A percentile compares a stretch with the other conserved stretches of the same genome.
phyloP scores from a whole-genome alignment of 2,113 vertebrate species.

The Turdus rufiventris region DNA sequence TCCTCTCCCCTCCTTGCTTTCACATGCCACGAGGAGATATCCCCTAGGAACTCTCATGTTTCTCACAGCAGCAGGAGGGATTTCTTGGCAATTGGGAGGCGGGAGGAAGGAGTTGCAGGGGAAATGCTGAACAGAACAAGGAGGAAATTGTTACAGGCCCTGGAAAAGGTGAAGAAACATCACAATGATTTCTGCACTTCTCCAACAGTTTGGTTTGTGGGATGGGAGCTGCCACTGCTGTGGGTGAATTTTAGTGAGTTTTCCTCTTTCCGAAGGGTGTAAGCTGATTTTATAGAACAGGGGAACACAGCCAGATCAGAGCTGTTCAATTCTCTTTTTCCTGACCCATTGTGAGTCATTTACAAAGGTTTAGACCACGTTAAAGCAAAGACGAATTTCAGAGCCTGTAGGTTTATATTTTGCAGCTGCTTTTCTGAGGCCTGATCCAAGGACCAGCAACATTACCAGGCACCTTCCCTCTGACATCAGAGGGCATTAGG shows the following conservation, averaged over 20 bases:
- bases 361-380: background rate
- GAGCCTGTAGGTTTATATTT: background rate
- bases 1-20: background rate
- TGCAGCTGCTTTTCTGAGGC: conserved; percentile 39
- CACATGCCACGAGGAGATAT: background rate
- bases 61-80: background rate
- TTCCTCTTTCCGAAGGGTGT: background rate
- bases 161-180: background rate
- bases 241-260: background rate
- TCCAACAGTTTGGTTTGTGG: background rate
- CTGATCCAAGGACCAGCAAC: background rate
- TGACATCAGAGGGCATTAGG: conserved; percentile 15
- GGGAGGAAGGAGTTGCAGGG: background rate
- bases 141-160: background rate
- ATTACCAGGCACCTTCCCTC: background rate
- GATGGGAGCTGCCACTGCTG: background rate
- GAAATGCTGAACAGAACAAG: background rate
- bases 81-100: background rate
- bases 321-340: background rate
- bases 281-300: conserved; percentile 10
- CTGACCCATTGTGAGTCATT: background rate
- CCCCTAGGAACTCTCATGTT: background rate
- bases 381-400: conserved; percentile 20
- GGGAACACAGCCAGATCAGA: conserved; percentile 21
- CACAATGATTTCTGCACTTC: background rate